Evolutionary conservation across 1,140 invertebrate genomes (phyloP).

Genomic region (Drosophila lacteicornis): DNA sequence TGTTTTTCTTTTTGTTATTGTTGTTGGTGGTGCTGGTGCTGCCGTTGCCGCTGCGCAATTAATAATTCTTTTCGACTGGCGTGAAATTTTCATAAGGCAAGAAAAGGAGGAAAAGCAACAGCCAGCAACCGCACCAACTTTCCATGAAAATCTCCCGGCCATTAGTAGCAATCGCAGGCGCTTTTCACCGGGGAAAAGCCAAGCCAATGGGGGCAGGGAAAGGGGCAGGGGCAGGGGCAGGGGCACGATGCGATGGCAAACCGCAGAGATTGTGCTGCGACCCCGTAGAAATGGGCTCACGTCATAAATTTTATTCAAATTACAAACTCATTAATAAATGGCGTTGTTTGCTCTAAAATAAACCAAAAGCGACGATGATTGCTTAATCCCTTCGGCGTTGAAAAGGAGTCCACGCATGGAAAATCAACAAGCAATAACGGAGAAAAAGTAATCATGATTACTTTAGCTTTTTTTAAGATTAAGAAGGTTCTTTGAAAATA

Average conservation of each 20-base stretch:
- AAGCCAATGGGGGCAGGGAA: background rate
- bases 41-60: conserved; percentile 72
- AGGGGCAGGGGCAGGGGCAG: background rate
- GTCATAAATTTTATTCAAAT: conserved; percentile 75
- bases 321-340: conserved; percentile 62
- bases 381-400: conserved; percentile 29
- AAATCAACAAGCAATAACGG: background rate
- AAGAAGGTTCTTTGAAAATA: background rate
- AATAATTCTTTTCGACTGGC: conserved; percentile 82
- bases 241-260: conserved; percentile 10
- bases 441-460: background rate
- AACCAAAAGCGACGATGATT: conserved; percentile 23
- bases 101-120: conserved; percentile 50
- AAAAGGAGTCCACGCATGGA: background rate
- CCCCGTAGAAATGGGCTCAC: conserved; percentile 66
- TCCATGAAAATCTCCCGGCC: conserved; percentile 71
- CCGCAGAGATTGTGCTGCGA: conserved; percentile 64
- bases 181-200: conserved; percentile 53
- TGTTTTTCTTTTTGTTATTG: conserved; percentile 23
- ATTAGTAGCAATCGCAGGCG: conserved; percentile 60
- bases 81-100: conserved; percentile 81
- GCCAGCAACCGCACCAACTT: conserved; percentile 71
- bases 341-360: conserved; percentile 34
- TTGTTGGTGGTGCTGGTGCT: conserved; percentile 17
- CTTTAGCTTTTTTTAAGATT: background rate